Evolutionary conservation across 2,888 invertebrate genomes (phyloP).

Genomic region (Eristalinus aeneus): DNA sequence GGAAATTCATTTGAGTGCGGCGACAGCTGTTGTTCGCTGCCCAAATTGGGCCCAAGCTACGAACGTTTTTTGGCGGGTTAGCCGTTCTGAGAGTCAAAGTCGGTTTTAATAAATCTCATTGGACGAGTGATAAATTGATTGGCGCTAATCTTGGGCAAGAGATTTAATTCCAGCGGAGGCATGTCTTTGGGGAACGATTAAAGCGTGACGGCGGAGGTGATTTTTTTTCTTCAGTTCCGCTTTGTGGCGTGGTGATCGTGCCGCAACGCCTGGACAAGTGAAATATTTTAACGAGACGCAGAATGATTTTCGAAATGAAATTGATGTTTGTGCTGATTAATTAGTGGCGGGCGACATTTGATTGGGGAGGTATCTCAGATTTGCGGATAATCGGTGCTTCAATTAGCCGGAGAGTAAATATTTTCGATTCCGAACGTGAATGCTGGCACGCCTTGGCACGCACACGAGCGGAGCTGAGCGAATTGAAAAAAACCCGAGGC

Average conservation of each 20-base stretch:
- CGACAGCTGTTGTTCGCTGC: slow-evolving; percentile 60
- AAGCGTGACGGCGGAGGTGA: slow-evolving; percentile 13
- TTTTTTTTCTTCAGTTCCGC: slow-evolving; percentile 56
- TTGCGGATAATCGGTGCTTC: not conserved
- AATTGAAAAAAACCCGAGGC: not conserved
- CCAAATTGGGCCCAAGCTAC: slow-evolving; percentile 57
- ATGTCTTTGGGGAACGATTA: slow-evolving; percentile 60
- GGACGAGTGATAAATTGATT: slow-evolving; percentile 65
- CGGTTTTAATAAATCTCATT: slow-evolving; percentile 66
- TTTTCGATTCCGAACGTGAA: not conserved
- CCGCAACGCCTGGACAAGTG: not conserved
- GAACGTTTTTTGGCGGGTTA: not conserved
- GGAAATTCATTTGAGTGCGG: slow-evolving; percentile 62
- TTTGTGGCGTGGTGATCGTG: not conserved
- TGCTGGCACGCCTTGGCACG: not conserved
- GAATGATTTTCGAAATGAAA: slow-evolving; percentile 53
- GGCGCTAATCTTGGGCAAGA: slow-evolving; percentile 62
- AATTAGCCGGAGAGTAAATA: not conserved
- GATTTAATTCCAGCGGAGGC: slow-evolving; percentile 40
- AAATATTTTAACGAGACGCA: slow-evolving; percentile 69
- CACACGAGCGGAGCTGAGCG: too few relatives aligned
- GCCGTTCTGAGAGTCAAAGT: slow-evolving; percentile 20
- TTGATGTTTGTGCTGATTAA: slow-evolving; percentile 66
- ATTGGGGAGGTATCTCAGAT: not conserved
- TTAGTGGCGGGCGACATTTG: slow-evolving; percentile 28